Evolutionary conservation across 1,140 invertebrate genomes (phyloP), one percentile per base, ranked within the genome.

Genomic region (Drosophila takahashii): DNA sequence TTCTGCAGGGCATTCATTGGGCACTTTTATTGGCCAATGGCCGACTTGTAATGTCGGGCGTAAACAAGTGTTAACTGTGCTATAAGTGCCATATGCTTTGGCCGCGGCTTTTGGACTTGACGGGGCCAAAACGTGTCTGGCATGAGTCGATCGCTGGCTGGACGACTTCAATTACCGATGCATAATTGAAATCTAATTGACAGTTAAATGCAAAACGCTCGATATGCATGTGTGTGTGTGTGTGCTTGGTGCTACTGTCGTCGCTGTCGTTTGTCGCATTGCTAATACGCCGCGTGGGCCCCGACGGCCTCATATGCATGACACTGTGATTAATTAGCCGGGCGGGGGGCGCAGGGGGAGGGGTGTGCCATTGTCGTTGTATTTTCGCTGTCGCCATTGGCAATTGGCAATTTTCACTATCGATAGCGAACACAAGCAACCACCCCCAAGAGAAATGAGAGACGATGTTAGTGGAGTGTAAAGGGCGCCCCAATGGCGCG

Each of bases 131-230:
- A 89, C 84, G 83, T 89, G 83, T 77, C 79, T 89, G 65, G 84
- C 83, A 83, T 83, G 51, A 78, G 66, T 76, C 66, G 59, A 15
- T 15, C 37, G 42, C 75, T 59, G 76, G 44, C 77, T 53, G 74
- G 69, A 65, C 79, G 78, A 75, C 56, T 74, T 70, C 62, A 71
- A 79, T 87, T 84, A 74, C 57, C 79, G 83, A 89, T 87, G 84
- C 79, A 87, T 89, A 87, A 87, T 87, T 87, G 84, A 89, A 84
- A 89, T 90, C 79, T 89, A 87, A 87, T 86, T 89, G 84, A 87
- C 83, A 87, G 84, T 89, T 87, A 79, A 89, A 83, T 79, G 76
- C 60, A 73, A 79, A 83, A 70, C 67, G 67, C 54, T 71, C 67
- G 50, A 47, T 70, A 66, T 37, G 36, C n/a, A 0, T 37, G 13